Base-by-base conservation (phyloP, 2,113 vertebrate genomes). In the Hyperoodon ampullatus region DNA sequence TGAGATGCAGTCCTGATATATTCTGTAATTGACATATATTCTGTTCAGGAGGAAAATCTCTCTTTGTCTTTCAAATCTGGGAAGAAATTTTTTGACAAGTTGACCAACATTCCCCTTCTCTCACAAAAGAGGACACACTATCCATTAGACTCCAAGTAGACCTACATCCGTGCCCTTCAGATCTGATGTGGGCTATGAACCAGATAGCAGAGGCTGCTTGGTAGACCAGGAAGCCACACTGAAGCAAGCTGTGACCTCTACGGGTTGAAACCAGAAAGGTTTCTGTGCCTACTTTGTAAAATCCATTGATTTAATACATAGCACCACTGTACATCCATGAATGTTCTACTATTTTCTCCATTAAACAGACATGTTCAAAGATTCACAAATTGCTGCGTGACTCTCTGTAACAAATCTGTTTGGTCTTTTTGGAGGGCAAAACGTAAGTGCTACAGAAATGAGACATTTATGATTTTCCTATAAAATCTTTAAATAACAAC, bases 381-480 rank as follows among this genome's bases (percentile, higher is more conserved):
- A 86, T 82, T 86, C 60, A 68, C 74, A 78, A 92, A 90, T 83
- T 86, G 53, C 61, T 47, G 83, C 84, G 82, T 90, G 82, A 70
- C 72, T 95, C 50, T 85, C 55, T 93, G 94, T 93, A 96, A 96
- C 77, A 97, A 70, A 96, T 97, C 88, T 88, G 70, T 89, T 97
- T 97, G 94, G 97, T 95, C 93, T 55, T 94, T 95, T 87, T 42
- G 74, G 93, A 71, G 61, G 60, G 47, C 26, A 87, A 95, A 95
- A 80, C 55, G 28, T 97, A 96, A 97, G 95, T 94, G 96, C 68
- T 93, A 83, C 1, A 89, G 81, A 94, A 96, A 96, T 83, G 77
- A 75, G 72, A 93, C 58, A 89, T 96, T 97, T 95, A 95, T 95
- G 94, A 90, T 95, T 95, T 88, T 98, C 90, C 90, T 72, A 58